Base-by-base conservation (phyloP, 2,113 vertebrate genomes). In the Sialia sialis region DNA sequence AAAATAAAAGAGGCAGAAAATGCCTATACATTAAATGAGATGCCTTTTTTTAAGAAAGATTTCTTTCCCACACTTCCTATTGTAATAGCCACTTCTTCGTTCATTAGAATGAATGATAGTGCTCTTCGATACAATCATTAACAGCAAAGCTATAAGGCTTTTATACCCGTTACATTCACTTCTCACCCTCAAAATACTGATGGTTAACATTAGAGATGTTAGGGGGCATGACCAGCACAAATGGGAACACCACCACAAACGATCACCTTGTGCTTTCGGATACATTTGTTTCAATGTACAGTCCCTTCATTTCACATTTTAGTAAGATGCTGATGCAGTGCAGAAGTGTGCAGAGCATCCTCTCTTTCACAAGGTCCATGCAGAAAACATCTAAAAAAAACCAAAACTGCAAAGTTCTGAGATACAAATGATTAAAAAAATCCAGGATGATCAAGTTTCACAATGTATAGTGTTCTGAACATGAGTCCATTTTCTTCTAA, bases 291-390 rank as follows among this genome's bases (percentile, higher is more conserved):
- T 98, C 98, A 98, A 98, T 98, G 98, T 98, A 98, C 98, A 98
- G 98, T 99, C 98, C 98, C 98, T 99, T 98, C 98, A 95, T 97
- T 98, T 98, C 98, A 98, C 98, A 98, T 98, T 98, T 98, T 98
- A 97, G 96, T 97, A 98, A 98, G 98, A 98, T 96, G 98, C 98
- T 98, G 98, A 98, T 98, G 97, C 98, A 98, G 98, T 98, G 98
- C 98, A 98, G 97, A 96, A 95, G 70, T 19, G 94, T 96, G 96
- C 98, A 98, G 95, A 98, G 98, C 98, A 99, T 98, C 98, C 98
- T 98, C 98, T 98, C 98, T 98, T 99, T 98, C 98, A 99, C 98
- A 99, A 99, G 98, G 99, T 99, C 98, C 97, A 97, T 99, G 98
- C 98, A 99, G 98, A 98, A 98, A 96, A 98, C 96, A 97, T 93